Evolutionary conservation across 2,113 vertebrate genomes (phyloP).

Genomic region (Hippotragus niger): DNA sequence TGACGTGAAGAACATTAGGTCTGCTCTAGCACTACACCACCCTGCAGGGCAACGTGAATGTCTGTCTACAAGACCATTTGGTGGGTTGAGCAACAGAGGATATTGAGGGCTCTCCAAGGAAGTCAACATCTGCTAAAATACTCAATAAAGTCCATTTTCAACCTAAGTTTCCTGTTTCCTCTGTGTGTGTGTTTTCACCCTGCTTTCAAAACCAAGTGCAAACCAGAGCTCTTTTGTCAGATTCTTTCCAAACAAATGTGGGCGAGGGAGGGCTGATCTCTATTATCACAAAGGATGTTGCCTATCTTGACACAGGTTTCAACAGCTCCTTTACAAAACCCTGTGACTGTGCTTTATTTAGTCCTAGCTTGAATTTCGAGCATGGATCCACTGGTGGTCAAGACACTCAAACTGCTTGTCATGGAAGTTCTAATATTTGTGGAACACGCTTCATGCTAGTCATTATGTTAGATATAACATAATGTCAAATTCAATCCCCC

Average conservation of each 20-base stretch:
- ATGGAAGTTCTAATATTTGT: neutral
- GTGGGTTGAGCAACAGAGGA: neutral
- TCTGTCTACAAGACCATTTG: neutral
- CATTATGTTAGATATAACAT: neutral
- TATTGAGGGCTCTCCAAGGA: neutral
- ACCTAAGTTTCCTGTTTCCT: slow-evolving; percentile 15
- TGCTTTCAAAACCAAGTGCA: slow-evolving; percentile 7
- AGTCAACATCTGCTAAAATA: neutral
- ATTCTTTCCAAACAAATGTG: neutral
- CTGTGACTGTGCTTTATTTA: neutral
- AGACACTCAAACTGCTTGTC: neutral
- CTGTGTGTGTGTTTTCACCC: neutral
- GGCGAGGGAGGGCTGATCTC: neutral
- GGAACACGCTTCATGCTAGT: neutral
- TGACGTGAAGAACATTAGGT: neutral
- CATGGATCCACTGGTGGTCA: neutral
- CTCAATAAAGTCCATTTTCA: neutral
- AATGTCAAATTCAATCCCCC: neutral
- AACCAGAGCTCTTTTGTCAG: slow-evolving; percentile 26
- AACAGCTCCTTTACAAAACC: slow-evolving; percentile 40
- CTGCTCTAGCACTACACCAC: neutral
- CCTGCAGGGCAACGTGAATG: neutral
- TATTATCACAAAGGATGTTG: slow-evolving; percentile 30
- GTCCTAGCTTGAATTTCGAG: neutral
- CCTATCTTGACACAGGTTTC: neutral